phyloP scores from a whole-genome alignment of 2,113 vertebrate species.

The Nyctereutes procyonoides region DNA sequence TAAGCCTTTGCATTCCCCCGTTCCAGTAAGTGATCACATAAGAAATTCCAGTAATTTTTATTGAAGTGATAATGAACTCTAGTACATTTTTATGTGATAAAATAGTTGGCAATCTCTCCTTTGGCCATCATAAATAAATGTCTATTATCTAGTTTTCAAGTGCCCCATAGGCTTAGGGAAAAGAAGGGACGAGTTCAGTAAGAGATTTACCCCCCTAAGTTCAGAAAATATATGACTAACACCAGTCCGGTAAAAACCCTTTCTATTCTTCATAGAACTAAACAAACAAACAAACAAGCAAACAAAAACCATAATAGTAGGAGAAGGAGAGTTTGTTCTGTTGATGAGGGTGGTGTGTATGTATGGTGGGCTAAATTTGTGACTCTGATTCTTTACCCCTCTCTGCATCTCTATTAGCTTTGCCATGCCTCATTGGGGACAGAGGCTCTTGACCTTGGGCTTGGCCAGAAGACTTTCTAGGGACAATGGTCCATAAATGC shows the following conservation, averaged over 20 bases:
- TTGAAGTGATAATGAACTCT: background rate
- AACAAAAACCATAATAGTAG: background rate
- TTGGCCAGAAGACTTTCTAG: background rate
- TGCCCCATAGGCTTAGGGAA: background rate
- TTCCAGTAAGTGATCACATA: background rate
- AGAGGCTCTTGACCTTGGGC: fast-evolving
- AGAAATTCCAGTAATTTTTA: background rate
- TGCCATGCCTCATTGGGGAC: background rate
- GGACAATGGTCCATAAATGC: background rate
- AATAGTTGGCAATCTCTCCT: background rate
- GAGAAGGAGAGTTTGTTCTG: background rate
- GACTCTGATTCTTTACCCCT: background rate
- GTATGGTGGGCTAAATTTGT: background rate
- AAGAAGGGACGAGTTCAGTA: background rate
- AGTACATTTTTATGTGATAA: background rate
- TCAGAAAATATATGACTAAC: background rate
- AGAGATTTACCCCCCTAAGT: background rate
- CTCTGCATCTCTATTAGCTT: background rate
- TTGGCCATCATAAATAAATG: background rate
- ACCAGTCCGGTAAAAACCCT: background rate
- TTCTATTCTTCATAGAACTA: background rate
- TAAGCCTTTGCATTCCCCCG: background rate
- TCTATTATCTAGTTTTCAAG: background rate
- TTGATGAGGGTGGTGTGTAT: background rate
- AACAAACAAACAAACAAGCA: background rate